Evolutionary conservation across 2,888 invertebrate species (phyloP), one percentile per base, ranked within the genome.

Genomic region (Oscheius sp.): DNA sequence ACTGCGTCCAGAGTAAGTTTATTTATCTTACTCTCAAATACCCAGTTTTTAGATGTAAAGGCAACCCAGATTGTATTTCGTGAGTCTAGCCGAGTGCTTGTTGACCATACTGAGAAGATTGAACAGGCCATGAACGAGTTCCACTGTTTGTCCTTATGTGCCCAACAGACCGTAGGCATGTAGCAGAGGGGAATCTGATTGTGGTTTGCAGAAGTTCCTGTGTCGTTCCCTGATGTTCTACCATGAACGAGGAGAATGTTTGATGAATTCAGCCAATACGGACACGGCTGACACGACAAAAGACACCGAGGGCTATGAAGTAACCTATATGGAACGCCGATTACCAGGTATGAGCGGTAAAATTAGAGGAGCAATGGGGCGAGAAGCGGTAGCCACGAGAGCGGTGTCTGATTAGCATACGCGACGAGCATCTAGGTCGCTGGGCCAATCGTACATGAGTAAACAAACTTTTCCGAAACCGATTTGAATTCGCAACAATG

Each of bases 181-280:
- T 32, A 63, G 37, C 42, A 42, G 7, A 5, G 42, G 42, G 42
- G 42, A 42, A n/a, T 66, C 13, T 66, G 29, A 58, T 55, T 55
- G 21, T 47, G 37, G 2, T 10, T 53, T 73, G 35, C 37, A 78
- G 74, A 70, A 57, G 9, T 82, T 80, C 51, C 62, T 73, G 0
- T 82, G 82, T 53, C 70, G 76, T 0, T 80, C 80, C 3, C 66
- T 76, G 2, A 82, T 82, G 80, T 82, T 60, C 68, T 82, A 82
- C 47, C 58, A 50, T 1, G 75, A 77, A 11, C 76, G 74, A 21
- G 75, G 76, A 2, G 79, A 82, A 32, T 82, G 82, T 68, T 74
- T 82, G 11, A 57, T 82, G 58, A 82, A 82, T 57, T 75, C 81
- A n/a, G 81, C 78, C 11, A 76, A 79, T 0, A 74, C 76, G 32